phyloP scores from a whole-genome alignment of 2,888 invertebrate genomes.

The Cyrtodaria siliqua region DNA sequence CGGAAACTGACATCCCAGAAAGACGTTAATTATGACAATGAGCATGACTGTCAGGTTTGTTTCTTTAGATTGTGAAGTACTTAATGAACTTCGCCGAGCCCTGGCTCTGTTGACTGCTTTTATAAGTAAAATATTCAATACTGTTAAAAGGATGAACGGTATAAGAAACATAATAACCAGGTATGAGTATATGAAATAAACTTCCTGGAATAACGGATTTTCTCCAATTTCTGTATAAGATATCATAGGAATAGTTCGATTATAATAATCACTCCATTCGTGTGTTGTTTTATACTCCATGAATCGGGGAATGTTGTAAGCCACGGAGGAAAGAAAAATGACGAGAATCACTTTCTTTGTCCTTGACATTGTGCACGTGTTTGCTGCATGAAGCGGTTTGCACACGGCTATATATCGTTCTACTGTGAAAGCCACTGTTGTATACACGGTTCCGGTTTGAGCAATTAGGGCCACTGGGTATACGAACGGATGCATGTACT shows the following conservation, averaged over 20 bases:
- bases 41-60: slow-evolving; percentile 98
- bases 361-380: slow-evolving; percentile 95
- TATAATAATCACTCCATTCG: slow-evolving; percentile 51
- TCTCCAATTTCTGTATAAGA: slow-evolving; percentile 76
- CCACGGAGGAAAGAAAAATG: slow-evolving; percentile 92
- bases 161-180: slow-evolving; percentile 82
- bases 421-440: slow-evolving; percentile 90
- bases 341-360: slow-evolving; percentile 94
- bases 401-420: slow-evolving; percentile 95
- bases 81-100: slow-evolving; percentile 71
- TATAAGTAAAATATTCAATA: slow-evolving; percentile 83
- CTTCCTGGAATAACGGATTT: slow-evolving; percentile 76
- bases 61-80: slow-evolving; percentile 88
- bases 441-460: slow-evolving; percentile 97
- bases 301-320: slow-evolving; percentile 93
- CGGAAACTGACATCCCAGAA: slow-evolving; percentile 93
- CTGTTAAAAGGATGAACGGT: slow-evolving; percentile 80
- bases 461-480: slow-evolving; percentile 93
- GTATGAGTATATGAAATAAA: slow-evolving; percentile 83
- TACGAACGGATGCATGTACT: slow-evolving; percentile 92
- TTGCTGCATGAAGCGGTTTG: slow-evolving; percentile 93
- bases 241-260: slow-evolving; percentile 66
- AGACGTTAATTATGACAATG: slow-evolving; percentile 97
- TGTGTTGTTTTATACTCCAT: slow-evolving; percentile 85
- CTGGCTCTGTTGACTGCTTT: slow-evolving; percentile 79